Conservation (phyloP, 2,888 invertebrate genomes). For the Cantharis flavilabris region DNA sequence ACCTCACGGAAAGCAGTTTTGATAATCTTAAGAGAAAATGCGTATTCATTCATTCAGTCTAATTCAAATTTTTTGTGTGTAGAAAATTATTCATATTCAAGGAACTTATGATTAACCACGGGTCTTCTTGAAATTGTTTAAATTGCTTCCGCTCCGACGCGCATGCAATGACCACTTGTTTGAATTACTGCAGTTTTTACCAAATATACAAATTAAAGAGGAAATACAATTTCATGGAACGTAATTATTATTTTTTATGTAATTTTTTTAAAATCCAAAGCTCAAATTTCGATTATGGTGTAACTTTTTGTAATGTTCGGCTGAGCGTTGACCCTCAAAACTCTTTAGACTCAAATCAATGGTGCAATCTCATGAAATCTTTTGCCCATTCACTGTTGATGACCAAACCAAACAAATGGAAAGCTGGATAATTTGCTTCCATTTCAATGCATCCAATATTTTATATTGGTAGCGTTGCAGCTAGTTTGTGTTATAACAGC, state of each 20-base stretch:
- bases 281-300: background rate
- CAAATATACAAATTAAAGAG: background rate
- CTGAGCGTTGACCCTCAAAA: background rate
- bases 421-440: too few species aligned
- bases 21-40: conserved; percentile 3
- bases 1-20: conserved; percentile 28
- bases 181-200: background rate
- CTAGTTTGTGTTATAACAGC: too few species aligned
- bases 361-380: background rate
- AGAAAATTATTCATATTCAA: background rate
- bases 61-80: background rate
- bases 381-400: background rate
- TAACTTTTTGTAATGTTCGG: background rate
- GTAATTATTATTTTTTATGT: too few species aligned
- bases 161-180: background rate
- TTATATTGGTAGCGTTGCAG: too few species aligned
- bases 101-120: background rate
- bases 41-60: background rate
- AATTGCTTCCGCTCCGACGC: background rate
- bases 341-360: background rate
- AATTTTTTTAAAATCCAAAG: background rate
- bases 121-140: background rate
- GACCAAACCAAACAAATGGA: too few species aligned
- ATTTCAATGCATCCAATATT: too few species aligned
- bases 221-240: too few species aligned